phyloP scores from a whole-genome alignment of 2,113 vertebrate species.

The Mesembrinibis cayennensis region DNA sequence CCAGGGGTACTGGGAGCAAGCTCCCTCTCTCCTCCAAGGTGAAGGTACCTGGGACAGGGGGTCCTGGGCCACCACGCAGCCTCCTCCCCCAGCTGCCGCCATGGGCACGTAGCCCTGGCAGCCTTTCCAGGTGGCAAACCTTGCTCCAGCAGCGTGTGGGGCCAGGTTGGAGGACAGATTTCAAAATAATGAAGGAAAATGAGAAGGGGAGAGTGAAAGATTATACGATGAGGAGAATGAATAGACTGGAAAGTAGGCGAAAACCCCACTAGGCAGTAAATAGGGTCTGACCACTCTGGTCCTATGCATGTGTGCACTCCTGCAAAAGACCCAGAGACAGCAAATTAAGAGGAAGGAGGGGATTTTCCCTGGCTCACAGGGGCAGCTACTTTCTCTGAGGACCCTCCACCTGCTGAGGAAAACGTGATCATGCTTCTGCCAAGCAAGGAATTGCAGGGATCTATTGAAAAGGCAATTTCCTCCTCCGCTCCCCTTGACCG shows the following conservation, averaged over 20 bases:
- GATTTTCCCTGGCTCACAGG: neutral
- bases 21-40: neutral
- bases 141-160: neutral
- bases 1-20: neutral
- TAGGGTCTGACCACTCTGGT: neutral
- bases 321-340: neutral
- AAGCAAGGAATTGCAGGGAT: neutral
- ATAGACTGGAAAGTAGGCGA: neutral
- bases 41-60: neutral
- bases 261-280: neutral
- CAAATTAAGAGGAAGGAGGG: neutral
- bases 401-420: neutral
- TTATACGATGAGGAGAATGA: neutral
- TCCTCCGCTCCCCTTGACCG: neutral
- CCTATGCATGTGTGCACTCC: accelerated
- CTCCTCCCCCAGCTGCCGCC: neutral
- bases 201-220: neutral
- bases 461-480: neutral
- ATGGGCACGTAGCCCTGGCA: neutral
- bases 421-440: neutral
- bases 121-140: neutral
- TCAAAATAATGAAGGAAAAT: neutral
- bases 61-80: accelerated
- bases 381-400: neutral
- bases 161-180: neutral